Evolutionary conservation across 2,888 invertebrate species (phyloP), one percentile per base, ranked within the genome.

Genomic region (Altica lythri): DNA sequence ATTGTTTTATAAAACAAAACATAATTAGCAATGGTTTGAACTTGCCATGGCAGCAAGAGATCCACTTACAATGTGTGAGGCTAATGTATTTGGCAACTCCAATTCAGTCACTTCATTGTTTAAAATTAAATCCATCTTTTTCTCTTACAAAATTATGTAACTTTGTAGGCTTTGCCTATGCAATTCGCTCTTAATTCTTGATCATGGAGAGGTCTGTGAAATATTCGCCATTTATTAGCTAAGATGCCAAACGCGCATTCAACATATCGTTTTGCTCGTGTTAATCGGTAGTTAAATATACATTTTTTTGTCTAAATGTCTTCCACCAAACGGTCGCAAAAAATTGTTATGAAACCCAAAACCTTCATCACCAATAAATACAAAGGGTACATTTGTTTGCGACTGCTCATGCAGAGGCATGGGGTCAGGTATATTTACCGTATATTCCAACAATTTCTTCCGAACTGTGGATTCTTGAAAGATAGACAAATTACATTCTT

Each of bases 211-310:
- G 18, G 52, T 27, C 40, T 32, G 5, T 32, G 44, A 18, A 44
- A 64, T 27, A 70, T 64, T 32, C 67, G 44, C 64, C 66, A 69
- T 55, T 69, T 69, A n/a, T n/a, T n/a, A n/a, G n/a, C n/a, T n/a
- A n/a, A n/a, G n/a, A n/a, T n/a, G n/a, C n/a, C n/a, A n/a, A n/a
- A n/a, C 2, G 49, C 43, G 47, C 66, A 67, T 55, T 68, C 65
- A 4, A 68, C 59, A 47, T 60, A 63, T 35, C 67, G 51, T 54
- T 67, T 43, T 47, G 68, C 68, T 52, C 60, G 32, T 6, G 45
- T 43, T 30, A 55, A 42, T 5, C 57, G 42, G 35, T 61, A 61
- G 37, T 61, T 59, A 22, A 47, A 57, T 19, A 54, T 38, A 37
- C 46, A 32, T 49, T 56, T 53, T 14, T 29, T 30, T 27, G n/a